Percentiles rank a stretch among this genome's conserved stretches.
phyloP scores from a whole-genome alignment of 2,113 vertebrate genomes.

The Cariama cristata region DNA sequence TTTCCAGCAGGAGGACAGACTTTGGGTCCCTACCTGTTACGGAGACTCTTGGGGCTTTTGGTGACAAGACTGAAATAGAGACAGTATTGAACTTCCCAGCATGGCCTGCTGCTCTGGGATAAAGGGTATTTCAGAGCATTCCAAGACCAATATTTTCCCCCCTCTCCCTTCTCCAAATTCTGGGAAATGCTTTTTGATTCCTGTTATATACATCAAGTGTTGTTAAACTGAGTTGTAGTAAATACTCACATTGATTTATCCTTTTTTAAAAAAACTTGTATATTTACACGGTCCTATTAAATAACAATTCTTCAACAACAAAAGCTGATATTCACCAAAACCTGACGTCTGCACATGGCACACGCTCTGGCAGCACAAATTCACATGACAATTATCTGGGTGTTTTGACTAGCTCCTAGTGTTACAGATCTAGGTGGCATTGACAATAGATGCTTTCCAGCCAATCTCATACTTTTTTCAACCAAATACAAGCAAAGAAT shows the following conservation, averaged over 20 bases:
- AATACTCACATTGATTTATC: not conserved
- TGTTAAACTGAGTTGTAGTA: not conserved
- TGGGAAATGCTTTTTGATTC: not conserved
- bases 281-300: not conserved
- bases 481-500: slow-evolving; percentile 39
- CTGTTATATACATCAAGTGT: not conserved
- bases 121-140: not conserved
- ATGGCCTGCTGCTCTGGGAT: not conserved
- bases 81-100: not conserved
- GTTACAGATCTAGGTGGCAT: slow-evolving; percentile 3
- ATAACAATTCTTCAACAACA: not conserved
- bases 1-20: not conserved
- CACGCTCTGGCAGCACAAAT: not conserved
- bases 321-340: slow-evolving; percentile 11
- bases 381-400: not conserved
- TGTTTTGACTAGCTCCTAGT: not conserved
- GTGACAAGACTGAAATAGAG: not conserved
- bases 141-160: not conserved
- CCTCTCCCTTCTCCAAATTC: not conserved
- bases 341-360: not conserved
- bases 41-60: not conserved
- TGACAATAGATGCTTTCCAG: slow-evolving; percentile 27
- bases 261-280: not conserved
- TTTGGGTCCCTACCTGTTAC: not conserved
- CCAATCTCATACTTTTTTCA: not conserved